These are phyloP conservation scores for Casuarius casuarius DNA, from an alignment of 2,113 vertebrate genomes.

Conservation along the genomic window DNA sequence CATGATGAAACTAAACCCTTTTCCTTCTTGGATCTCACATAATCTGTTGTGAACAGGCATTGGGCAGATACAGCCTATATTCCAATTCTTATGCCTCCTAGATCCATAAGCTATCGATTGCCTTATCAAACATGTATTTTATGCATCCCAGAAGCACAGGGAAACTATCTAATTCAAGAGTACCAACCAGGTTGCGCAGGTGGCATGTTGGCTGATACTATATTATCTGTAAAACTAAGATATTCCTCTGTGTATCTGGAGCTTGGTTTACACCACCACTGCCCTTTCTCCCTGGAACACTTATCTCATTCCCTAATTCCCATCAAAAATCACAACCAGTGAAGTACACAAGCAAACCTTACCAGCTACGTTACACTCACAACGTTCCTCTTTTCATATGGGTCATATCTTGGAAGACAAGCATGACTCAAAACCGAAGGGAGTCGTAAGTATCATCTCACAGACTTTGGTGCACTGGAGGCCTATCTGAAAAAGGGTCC, in stretches of 20 bases:
- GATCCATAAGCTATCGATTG: neutral
- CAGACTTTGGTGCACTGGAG: neutral
- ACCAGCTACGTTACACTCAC: accelerated
- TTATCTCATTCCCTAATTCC: neutral
- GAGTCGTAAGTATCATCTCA: accelerated
- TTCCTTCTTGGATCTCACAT: neutral
- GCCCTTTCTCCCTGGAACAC: neutral
- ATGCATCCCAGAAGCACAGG: neutral
- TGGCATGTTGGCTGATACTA: neutral
- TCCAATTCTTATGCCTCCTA: neutral
- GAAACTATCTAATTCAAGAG: neutral
- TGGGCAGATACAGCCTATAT: accelerated
- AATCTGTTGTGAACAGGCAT: neutral
- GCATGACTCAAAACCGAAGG: neutral
- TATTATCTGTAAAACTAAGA: neutral
- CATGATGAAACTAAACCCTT: neutral
- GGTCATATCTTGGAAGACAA: accelerated
- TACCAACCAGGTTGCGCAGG: neutral
- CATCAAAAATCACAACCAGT: neutral
- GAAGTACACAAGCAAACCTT: neutral
- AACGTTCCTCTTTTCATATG: neutral
- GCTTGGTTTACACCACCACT: neutral
- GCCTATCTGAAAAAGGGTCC: accelerated
- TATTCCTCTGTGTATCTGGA: neutral
- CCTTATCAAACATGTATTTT: neutral